phyloP scores from a whole-genome alignment of 2,113 vertebrate genomes.

The Patagioenas fasciata region DNA sequence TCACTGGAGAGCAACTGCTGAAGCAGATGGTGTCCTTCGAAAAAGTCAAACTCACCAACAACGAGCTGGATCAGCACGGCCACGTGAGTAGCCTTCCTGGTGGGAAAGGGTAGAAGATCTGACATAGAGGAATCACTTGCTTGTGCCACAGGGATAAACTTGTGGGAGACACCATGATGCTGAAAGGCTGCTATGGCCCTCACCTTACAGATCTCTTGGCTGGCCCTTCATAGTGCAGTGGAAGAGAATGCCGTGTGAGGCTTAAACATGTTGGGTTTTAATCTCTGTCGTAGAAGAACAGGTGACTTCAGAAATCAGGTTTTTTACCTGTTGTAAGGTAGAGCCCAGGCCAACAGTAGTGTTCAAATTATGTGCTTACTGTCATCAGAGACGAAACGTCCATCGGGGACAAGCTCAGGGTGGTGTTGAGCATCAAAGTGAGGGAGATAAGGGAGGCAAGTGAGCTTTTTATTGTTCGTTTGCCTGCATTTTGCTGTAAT shows the following conservation, averaged over 20 bases:
- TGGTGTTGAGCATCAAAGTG: not conserved
- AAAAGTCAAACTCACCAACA: slow-evolving; percentile 99
- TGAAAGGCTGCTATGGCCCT: not conserved
- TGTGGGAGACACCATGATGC: not conserved
- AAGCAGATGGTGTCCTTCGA: slow-evolving; percentile 99
- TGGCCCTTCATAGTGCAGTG: not conserved
- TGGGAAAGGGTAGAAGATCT: not conserved
- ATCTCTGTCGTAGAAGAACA: not conserved
- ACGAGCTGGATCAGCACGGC: slow-evolving; percentile 96
- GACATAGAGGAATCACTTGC: accelerated
- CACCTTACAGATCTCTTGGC: accelerated
- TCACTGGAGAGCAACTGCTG: slow-evolving; percentile 94
- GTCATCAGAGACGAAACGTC: not conserved
- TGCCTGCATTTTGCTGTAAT: not conserved
- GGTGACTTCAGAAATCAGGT: not conserved
- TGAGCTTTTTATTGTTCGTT: not conserved
- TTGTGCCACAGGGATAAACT: not conserved
- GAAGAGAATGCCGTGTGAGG: not conserved
- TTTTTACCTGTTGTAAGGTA: not conserved
- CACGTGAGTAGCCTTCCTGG: slow-evolving; percentile 81
- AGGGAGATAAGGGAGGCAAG: not conserved
- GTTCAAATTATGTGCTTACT: not conserved
- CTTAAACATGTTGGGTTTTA: not conserved
- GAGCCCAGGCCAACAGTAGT: not conserved
- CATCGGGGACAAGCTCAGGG: not conserved